Evolutionary conservation across 2,797 vertebrate genomes (phyloP), one percentile per base, ranked within the genome.

Genomic region (Coccyzus lansbergi): DNA sequence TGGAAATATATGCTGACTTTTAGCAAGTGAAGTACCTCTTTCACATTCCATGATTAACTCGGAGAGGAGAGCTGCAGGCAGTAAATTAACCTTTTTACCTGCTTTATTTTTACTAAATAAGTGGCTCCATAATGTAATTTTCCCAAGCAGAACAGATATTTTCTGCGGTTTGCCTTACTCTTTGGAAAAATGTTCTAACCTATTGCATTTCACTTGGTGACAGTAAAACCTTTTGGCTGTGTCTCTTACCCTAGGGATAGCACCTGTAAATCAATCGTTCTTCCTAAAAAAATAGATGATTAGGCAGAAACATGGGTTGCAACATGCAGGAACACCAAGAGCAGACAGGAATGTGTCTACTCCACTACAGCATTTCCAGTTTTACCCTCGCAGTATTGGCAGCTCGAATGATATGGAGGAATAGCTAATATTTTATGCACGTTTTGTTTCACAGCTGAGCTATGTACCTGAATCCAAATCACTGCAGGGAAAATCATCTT

Each of bases 71-170:
- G 42, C 69, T 75, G 52, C 68, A 70, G 62, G 60, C 53, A 70
- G 36, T 74, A 51, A 69, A 88, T 86, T 69, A 83, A 86, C 51
- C 70, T 90, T 91, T 81, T 59, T 48, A 71, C 74, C 62, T 69
- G 46, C 74, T 82, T 59, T 78, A 19, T 51, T 92, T 92, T 88
- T 55, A 44, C 80, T 86, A 59, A 78, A 75, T 65, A 81, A 91
- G 44, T 1, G 15, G 19, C 26, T 18, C 11, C 15, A 31, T 31
- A 59, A 70, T 71, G 59, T 55, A 12, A n/a, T 91, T 78, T 92
- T 82, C 69, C 83, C 55, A 56, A 36, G 14, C 38, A 44, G 70
- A 65, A 44, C 26, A 72, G 42, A 4, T 51, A 28, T 53, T 88
- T 90, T 42, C 80, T 69, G 65, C 2, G 0, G 0, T 53, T 92